phyloP scores from a whole-genome alignment of 2,888 invertebrate genomes.

The Aelia acuminata region DNA sequence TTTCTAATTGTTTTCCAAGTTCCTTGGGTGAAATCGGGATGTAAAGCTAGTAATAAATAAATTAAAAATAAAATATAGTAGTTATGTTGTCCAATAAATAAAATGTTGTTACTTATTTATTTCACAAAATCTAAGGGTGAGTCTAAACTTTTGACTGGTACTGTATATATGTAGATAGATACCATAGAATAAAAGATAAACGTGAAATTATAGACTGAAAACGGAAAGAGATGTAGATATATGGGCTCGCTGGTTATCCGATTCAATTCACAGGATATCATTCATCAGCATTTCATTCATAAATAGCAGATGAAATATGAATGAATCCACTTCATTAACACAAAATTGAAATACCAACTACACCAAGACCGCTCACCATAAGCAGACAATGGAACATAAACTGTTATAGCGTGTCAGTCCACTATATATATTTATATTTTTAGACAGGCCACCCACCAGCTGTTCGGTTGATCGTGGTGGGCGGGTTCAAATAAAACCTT shows the following conservation, averaged over 20 bases:
- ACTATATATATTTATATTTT: not conserved
- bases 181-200: not conserved
- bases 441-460: not conserved
- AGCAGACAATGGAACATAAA: constrained; percentile 33
- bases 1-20: too few relatives aligned
- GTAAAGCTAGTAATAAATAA: too few relatives aligned
- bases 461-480: not conserved
- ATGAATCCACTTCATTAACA: constrained; percentile 26
- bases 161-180: too few relatives aligned
- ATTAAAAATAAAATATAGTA: too few relatives aligned
- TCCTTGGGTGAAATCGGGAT: too few relatives aligned
- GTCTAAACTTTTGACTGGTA: too few relatives aligned
- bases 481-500: not conserved
- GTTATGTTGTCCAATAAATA: too few relatives aligned
- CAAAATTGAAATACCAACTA: constrained; percentile 17
- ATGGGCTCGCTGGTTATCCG: not conserved
- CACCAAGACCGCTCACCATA: not conserved
- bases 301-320: constrained; percentile 35
- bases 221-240: not conserved
- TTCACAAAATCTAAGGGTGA: too few relatives aligned
- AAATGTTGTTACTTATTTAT: too few relatives aligned
- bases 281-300: too few relatives aligned
- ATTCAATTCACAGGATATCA: too few relatives aligned
- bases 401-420: not conserved
- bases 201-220: not conserved